Evolutionary conservation across 1,140 invertebrate genomes (phyloP), one percentile per base, ranked within the genome.

Genomic region (Micrasema minimum): DNA sequence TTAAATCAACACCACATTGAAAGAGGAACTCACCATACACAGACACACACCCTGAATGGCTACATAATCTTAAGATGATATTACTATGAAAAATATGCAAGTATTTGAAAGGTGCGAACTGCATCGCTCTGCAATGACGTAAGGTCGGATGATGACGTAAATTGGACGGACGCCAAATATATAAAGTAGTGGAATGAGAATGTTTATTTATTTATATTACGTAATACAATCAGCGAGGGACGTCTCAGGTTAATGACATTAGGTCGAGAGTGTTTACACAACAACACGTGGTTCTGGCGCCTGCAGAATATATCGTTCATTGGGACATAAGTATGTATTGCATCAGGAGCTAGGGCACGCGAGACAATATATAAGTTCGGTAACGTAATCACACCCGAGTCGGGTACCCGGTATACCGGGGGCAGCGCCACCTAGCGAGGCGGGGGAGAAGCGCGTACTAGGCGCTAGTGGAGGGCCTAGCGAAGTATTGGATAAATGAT

Each of bases 171-270:
- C 38, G 55, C 55, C 55, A 59, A 59, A 59, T 22, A 38, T 59
- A 59, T 43, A 38, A 59, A 59, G 35, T 38, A 43, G 38, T 22
- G 16, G 38, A 20, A 35, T 59, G 55, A 59, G 53, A 59, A 59
- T 41, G 55, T 59, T 59, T 59, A 59, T 59, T 59, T 59, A 59
- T 41, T 59, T 20, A 38, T 59, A 41, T 59, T 59, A 23, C 55
- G n/a, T 59, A 59, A 51, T 35, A 59, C 55, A 59, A 59, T 41
- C 38, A 59, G 55, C 55, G 11, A 35, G 38, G 55, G 55, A 59
- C 55, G 38, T 59, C 14, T 59, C 55, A 20, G 55, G 55, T 59
- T 59, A 41, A 59, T 59, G 55, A 59, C 55, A 59, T 59, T 59
- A 23, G 37, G n/a, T 57, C 20, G 20, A 57, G 53, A 18, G 4